Percentiles rank a stretch among this genome's conserved stretches.
Evolutionary conservation across 2,888 invertebrate genomes (phyloP).

Genomic region (Drosophila cyrtoloma): DNA sequence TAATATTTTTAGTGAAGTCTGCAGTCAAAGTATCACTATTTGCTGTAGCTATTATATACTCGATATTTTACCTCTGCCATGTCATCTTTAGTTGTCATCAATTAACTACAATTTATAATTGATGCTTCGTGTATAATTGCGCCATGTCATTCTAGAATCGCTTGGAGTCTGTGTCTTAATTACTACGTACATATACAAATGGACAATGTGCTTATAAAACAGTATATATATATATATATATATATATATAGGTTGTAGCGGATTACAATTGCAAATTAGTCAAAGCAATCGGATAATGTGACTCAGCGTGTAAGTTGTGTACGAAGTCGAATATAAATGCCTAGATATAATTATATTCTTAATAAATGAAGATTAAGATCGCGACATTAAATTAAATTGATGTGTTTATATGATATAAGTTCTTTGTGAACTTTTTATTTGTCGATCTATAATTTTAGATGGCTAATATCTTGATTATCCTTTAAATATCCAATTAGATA

Average conservation of each 20-base stretch:
- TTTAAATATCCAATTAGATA: neutral
- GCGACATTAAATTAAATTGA: neutral
- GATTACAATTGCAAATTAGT: neutral
- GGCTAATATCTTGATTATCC: neutral
- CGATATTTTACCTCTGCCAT: neutral
- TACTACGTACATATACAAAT: neutral
- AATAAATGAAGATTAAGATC: too few species aligned
- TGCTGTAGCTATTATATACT: neutral
- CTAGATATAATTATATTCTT: neutral
- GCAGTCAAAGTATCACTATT: neutral
- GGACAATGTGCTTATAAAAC: neutral
- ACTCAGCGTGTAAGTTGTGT: neutral
- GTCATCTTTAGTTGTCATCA: neutral
- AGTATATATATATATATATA: neutral
- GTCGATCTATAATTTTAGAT: neutral
- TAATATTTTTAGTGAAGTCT: neutral
- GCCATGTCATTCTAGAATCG: neutral
- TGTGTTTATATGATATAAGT: neutral
- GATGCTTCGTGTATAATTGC: neutral
- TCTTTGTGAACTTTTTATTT: neutral
- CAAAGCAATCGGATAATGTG: neutral
- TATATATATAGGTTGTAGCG: neutral
- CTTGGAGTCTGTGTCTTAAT: neutral
- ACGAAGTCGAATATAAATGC: neutral
- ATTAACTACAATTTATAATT: neutral